Evolutionary conservation across 2,888 invertebrate species (phyloP).

Genomic region (Nebria brevicollis): DNA sequence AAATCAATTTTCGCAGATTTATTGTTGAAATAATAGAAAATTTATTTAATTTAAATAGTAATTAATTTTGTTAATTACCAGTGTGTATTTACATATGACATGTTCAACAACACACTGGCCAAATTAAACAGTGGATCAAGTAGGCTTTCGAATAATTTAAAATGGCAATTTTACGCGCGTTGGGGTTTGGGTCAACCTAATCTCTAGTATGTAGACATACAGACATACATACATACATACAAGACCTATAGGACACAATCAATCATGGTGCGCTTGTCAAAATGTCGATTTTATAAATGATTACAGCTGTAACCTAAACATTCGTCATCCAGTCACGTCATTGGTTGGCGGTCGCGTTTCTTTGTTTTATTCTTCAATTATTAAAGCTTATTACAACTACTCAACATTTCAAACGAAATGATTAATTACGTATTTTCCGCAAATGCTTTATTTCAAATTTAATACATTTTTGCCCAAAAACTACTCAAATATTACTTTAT

Average conservation of each 20-base stretch:
- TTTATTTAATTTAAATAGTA: too few species aligned
- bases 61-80: too few species aligned
- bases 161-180: too few species aligned
- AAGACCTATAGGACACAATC: background rate
- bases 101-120: too few species aligned
- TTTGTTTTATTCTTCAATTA: background rate
- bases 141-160: too few species aligned
- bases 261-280: slow-evolving; percentile 6
- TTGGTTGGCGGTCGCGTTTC: background rate
- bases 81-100: too few species aligned
- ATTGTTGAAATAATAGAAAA: too few species aligned
- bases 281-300: slow-evolving; percentile 17
- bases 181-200: background rate
- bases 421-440: background rate
- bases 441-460: too few species aligned
- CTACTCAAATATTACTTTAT: too few species aligned
- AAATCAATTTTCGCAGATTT: too few species aligned
- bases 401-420: background rate
- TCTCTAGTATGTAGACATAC: background rate
- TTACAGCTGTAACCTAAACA: slow-evolving; percentile 6
- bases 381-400: background rate
- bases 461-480: too few species aligned
- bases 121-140: too few species aligned
- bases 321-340: slow-evolving; percentile 7
- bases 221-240: background rate